These are phyloP conservation scores for Cenopis cana DNA, from an alignment of 2,888 invertebrate species.

Conservation along the genomic window DNA sequence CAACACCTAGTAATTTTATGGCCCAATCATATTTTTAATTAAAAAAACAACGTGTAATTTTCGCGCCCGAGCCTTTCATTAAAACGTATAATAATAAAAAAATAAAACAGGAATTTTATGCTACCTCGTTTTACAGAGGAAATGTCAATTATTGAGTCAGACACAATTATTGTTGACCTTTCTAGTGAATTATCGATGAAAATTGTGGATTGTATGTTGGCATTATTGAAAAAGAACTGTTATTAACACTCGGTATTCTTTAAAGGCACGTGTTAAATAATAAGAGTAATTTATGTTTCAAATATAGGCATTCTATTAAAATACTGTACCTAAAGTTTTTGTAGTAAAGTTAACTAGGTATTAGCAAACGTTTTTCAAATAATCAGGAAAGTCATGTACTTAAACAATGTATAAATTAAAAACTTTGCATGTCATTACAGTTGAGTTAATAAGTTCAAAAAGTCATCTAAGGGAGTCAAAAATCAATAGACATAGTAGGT, in stretches of 20 bases:
- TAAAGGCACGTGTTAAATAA: slow-evolving; percentile 10
- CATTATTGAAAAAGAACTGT: slow-evolving; percentile 25
- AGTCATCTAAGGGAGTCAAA: not conserved
- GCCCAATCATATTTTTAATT: slow-evolving; percentile 23
- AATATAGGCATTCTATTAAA: not conserved
- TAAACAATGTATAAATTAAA: not conserved
- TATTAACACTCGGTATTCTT: slow-evolving; percentile 14
- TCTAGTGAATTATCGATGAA: slow-evolving; percentile 35
- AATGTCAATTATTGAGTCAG: slow-evolving; percentile 35
- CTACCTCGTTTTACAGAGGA: slow-evolving; percentile 35
- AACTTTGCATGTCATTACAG: not conserved
- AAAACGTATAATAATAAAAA: slow-evolving; percentile 27
- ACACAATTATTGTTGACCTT: slow-evolving; percentile 38
- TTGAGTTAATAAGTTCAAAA: not conserved
- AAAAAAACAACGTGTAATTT: slow-evolving; percentile 38
- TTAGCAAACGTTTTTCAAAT: not conserved
- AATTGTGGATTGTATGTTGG: slow-evolving; percentile 19
- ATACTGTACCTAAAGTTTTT: no score
- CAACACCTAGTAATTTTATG: slow-evolving; percentile 24
- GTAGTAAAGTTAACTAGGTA: no score
- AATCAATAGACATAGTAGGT: no score
- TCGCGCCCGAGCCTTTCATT: slow-evolving; percentile 35
- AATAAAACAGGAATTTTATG: slow-evolving; percentile 28
- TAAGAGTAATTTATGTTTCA: not conserved
- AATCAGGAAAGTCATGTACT: not conserved